Evolutionary conservation across 2,797 vertebrate genomes (phyloP).

Genomic region (Rhabdomys pumilio): DNA sequence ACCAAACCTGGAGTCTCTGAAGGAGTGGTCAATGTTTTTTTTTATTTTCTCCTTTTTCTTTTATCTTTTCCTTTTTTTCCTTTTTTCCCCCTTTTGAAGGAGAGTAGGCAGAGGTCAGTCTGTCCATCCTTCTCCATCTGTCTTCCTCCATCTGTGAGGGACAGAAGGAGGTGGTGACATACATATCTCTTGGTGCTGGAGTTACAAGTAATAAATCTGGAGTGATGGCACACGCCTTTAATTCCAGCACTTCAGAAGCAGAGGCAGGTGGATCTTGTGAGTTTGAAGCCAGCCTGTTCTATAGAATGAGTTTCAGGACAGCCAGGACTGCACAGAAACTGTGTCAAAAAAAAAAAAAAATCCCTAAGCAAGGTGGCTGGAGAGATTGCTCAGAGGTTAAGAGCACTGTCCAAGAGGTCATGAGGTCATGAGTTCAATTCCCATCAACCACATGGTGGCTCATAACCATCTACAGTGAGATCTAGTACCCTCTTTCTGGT

Average conservation of each 20-base stretch:
- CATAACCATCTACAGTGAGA: background rate
- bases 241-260: background rate
- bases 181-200: background rate
- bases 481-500: background rate
- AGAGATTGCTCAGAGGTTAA: too few relatives aligned
- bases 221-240: background rate
- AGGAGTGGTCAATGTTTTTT: background rate
- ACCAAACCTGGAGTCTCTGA: background rate
- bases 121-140: background rate
- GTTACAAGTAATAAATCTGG: background rate
- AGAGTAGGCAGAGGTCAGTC: background rate
- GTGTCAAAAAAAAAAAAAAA: background rate
- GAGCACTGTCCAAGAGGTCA: too few relatives aligned
- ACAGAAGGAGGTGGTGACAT: too few relatives aligned
- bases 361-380: too few relatives aligned
- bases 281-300: background rate
- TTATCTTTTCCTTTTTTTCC: too few relatives aligned
- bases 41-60: too few relatives aligned
- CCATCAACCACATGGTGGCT: background rate
- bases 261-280: too few relatives aligned
- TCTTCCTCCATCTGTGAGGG: background rate
- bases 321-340: background rate
- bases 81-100: background rate
- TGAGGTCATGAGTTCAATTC: background rate
- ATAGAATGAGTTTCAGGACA: background rate